Base-by-base conservation (phyloP, 1,140 invertebrate genomes). In the Rhagoletis pomonella region DNA sequence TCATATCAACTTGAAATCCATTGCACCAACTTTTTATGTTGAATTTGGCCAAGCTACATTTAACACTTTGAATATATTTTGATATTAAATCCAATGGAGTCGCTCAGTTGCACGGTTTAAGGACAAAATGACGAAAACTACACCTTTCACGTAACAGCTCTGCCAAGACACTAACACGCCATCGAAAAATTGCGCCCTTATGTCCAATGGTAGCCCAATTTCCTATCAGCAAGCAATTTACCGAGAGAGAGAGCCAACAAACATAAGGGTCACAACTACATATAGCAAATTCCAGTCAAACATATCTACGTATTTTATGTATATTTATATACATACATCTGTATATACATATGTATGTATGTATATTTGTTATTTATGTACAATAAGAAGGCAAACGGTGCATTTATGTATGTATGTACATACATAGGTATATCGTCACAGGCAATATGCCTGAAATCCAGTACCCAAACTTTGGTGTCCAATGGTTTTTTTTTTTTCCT, bases 31-130 rank as follows among this genome's bases (percentile, higher is more conserved):
- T 55, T 81, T 81, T 12, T 58, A n/a, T 29, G 29, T 29, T 29
- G 14, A 73, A 73, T 73, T 73, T 73, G 14, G 42, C 4, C 19
- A 67, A 67, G 64, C 29, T 73, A 62, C 12, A 47, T 44, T 10
- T 29, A n/a, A 69, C 39, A 69, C 6, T 81, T n/a, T 29, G 19
- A 10, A 7, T 81, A 7, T 81, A 62, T 73, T 73, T 73, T 67
- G 64, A 67, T 67, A 73, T 47, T 42, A 73, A 73, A 73, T 73
- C 67, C 67, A 44, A 73, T 39, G 39, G 12, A 73, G 14, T 17
- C 67, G n/a, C 47, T 81, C 73, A 81, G 73, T 81, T 81, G 73
- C 73, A 81, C 73, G 47, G 17, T 81, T 81, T 81, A 81, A 81
- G 73, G 73, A 81, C 73, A 81, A 81, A 55, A 81, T 81, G 17